Evolutionary conservation across 2,113 vertebrate genomes (phyloP).

Genomic region (Otolemur garnettii): DNA sequence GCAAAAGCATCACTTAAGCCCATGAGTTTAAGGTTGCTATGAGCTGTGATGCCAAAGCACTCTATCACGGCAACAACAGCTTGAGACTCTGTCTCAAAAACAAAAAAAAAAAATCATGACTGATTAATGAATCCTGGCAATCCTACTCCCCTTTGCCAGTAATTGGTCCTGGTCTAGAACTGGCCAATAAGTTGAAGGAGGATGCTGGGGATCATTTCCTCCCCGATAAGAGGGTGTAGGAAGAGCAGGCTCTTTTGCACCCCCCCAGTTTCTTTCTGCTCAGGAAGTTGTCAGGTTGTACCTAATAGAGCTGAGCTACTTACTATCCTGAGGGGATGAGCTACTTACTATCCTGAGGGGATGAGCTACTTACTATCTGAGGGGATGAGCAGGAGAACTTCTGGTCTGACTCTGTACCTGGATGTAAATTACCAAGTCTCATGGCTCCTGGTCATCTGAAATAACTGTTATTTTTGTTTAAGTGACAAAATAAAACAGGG

Average conservation of each 20-base stretch:
- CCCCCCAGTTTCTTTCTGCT: neutral
- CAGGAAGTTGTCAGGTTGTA: neutral
- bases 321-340: constrained; percentile 1
- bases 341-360: neutral
- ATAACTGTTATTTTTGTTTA: constrained; percentile 35
- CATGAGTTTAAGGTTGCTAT: too few species aligned
- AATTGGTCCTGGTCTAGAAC: constrained; percentile 1
- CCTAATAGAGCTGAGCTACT: constrained; percentile 11
- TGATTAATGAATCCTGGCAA: neutral
- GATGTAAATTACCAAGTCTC: neutral
- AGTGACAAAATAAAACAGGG: neutral
- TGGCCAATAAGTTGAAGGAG: constrained; percentile 8
- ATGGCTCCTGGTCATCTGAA: constrained; percentile 22
- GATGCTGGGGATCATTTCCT: neutral
- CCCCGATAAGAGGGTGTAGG: neutral
- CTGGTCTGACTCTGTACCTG: neutral
- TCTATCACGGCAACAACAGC: too few species aligned
- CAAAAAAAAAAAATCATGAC: neutral
- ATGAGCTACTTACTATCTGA: constrained; percentile 34
- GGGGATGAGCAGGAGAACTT: constrained; percentile 43
- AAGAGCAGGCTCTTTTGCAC: neutral
- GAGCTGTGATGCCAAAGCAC: too few species aligned
- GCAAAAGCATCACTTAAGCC: too few species aligned
- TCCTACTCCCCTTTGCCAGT: neutral
- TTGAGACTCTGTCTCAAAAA: neutral